These are phyloP conservation scores for Lydus trimaculatus DNA, from an alignment of 2,888 invertebrate genomes.

Conservation along the genomic window DNA sequence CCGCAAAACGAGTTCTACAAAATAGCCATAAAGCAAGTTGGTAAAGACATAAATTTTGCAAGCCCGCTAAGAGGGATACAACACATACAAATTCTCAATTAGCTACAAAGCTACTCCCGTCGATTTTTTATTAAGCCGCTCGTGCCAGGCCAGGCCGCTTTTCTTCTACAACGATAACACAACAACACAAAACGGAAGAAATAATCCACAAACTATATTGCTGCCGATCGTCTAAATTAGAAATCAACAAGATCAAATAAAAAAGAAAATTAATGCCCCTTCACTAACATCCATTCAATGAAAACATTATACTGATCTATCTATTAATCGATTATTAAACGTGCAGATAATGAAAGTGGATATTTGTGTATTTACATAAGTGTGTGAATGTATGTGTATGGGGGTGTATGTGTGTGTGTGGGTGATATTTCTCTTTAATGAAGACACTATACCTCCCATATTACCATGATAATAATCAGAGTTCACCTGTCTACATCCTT, in stretches of 20 bases:
- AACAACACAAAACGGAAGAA: background rate
- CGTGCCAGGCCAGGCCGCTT: conserved; percentile 2
- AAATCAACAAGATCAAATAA: background rate
- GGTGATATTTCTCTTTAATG: conserved; percentile 50
- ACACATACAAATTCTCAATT: conserved; percentile 61
- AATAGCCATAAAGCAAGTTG: conserved; percentile 61
- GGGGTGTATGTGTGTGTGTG: background rate
- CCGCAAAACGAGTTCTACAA: conserved; percentile 59
- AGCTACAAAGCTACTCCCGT: conserved; percentile 41
- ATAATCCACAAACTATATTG: background rate
- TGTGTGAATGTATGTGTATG: background rate
- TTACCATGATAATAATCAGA: conserved; percentile 52
- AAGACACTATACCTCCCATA: conserved; percentile 50
- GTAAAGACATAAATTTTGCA: conserved; percentile 57
- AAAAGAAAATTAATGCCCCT: background rate
- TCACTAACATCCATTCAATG: too few species aligned
- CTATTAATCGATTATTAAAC: background rate
- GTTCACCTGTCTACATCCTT: conserved; percentile 37
- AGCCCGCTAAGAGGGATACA: conserved; percentile 52
- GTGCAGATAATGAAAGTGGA: background rate
- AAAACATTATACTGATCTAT: too few species aligned
- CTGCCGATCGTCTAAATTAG: background rate
- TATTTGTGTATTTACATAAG: background rate
- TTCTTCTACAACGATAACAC: background rate
- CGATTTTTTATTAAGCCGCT: conserved; percentile 25